Conservation (phyloP, 2,888 invertebrate species). For the Philonicus albiceps region DNA sequence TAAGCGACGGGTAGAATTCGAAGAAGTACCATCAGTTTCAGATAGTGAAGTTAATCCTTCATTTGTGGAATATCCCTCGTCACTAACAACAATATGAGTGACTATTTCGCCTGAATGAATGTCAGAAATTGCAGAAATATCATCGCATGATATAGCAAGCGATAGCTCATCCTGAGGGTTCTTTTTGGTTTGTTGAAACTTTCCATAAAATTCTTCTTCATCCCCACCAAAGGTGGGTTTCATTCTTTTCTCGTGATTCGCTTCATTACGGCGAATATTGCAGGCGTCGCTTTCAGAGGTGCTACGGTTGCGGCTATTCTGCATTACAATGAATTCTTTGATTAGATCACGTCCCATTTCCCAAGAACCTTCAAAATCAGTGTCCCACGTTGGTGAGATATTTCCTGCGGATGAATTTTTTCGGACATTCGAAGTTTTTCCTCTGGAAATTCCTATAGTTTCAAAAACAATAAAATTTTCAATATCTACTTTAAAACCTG, state of each 20-base stretch:
- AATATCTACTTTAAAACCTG: not conserved
- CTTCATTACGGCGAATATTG: conserved; percentile 46
- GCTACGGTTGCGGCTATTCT: conserved; percentile 56
- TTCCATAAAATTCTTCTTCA: not conserved
- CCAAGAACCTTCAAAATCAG: conserved; percentile 59
- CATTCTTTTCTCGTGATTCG: conserved; percentile 11
- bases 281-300: conserved; percentile 55
- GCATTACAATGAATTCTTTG: conserved; percentile 56
- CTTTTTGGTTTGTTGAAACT: not conserved
- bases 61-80: conserved; percentile 45
- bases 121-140: conserved; percentile 29
- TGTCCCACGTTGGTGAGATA: conserved; percentile 57
- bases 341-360: conserved; percentile 60
- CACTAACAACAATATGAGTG: conserved; percentile 5
- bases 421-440: conserved; percentile 52
- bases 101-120: conserved; percentile 2
- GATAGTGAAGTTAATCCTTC: conserved; percentile 43
- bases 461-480: not conserved
- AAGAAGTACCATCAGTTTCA: conserved; percentile 27
- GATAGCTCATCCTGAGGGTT: not conserved
- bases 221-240: conserved; percentile 8
- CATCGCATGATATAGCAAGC: not conserved
- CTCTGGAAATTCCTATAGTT: conserved; percentile 54
- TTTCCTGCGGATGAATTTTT: conserved; percentile 51
- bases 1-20: conserved; percentile 49